Base-by-base conservation (phyloP, 2,797 vertebrate species). In the Rhyacichthys aspro region DNA sequence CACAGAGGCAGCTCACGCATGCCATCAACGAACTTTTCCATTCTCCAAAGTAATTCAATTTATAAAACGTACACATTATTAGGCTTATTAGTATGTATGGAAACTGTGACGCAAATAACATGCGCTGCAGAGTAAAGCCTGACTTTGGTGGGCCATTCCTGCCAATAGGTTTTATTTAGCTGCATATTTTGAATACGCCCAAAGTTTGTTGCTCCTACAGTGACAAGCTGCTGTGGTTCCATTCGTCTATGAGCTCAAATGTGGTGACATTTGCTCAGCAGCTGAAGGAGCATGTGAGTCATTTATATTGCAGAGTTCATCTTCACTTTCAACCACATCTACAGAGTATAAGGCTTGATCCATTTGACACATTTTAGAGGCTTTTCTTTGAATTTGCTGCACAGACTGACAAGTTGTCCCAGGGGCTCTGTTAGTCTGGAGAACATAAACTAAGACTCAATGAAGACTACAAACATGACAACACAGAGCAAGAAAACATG, bases 161-260 rank as follows among this genome's bases (percentile, higher is more conserved):
- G 67, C 66, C 77, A 41, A 60, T 61, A 56, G 69, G 65, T 83
- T 82, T 86, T 70, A 82, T 79, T 83, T 78, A 79, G 83, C 73
- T 60, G 56, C 80, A 59, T 82, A 58, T 86, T 74, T 76, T 37
- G 72, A 67, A 74, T 77, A 44, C 49, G 47, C 59, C 55, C 61
- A 44, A 63, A 60, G 67, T 76, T 67, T 64, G 73, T 74, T 69
- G 82, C 69, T 76, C 47, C 63, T 63, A 45, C 44, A 37, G 57
- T 70, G 59, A 67, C 69, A 42, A 5, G 73, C 64, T 45, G 55
- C 52, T 75, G 37, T n/a, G 48, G 59, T 43, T 61, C 57, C 63
- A 63, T 65, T 42, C 60, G 55, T 67, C 32, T 68, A 54, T 63
- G 65, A 59, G 42, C 68, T 78, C 38, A 68, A 65, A 81, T 37